Evolutionary conservation across 1,140 invertebrate genomes (phyloP).

Genomic region (Cepaea nemoralis): DNA sequence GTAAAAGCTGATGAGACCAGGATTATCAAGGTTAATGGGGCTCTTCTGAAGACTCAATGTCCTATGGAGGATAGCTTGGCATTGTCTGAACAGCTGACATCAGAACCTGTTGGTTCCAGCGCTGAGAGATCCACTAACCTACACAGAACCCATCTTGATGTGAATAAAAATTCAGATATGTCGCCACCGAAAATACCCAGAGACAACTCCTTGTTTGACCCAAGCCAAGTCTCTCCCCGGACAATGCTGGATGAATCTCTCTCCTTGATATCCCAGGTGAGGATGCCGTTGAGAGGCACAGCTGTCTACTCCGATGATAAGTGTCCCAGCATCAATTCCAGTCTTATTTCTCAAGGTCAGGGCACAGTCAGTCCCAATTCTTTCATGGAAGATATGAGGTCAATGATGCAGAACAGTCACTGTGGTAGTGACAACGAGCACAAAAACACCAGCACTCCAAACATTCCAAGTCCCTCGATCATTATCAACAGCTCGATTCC

Average conservation of each 20-base stretch:
- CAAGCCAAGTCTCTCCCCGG: slow-evolving; percentile 39
- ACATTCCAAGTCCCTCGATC: slow-evolving; percentile 49
- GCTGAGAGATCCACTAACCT: background rate
- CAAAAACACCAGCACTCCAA: slow-evolving; percentile 32
- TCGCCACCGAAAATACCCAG: background rate
- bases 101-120: background rate
- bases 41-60: too few relatives aligned
- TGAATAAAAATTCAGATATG: background rate
- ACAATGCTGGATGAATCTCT: slow-evolving; percentile 49
- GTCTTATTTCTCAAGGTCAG: slow-evolving; percentile 17
- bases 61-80: background rate
- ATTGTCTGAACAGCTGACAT: background rate
- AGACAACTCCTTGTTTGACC: background rate
- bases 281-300: background rate
- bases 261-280: slow-evolving; percentile 28
- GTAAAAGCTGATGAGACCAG: background rate
- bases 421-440: background rate
- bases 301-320: background rate
- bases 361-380: slow-evolving; percentile 55
- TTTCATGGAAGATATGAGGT: slow-evolving; percentile 55
- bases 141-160: background rate
- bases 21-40: background rate
- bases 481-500: slow-evolving; percentile 55
- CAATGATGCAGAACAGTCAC: slow-evolving; percentile 22
- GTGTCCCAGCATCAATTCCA: slow-evolving; percentile 16